Evolutionary conservation across 2,888 invertebrate genomes (phyloP), one percentile per base, ranked within the genome.

Genomic region (Balanococcus diminutus): DNA sequence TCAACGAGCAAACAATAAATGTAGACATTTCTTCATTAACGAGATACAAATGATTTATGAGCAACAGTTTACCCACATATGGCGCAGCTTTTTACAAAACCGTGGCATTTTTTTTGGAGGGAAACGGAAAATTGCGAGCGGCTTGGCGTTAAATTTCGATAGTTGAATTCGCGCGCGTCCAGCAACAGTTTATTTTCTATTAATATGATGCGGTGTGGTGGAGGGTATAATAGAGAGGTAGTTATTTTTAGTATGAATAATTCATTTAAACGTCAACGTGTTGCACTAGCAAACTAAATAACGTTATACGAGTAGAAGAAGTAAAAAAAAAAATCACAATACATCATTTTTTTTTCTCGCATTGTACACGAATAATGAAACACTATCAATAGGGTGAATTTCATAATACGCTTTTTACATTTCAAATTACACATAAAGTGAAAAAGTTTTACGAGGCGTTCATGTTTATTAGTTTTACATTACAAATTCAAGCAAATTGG

Each of bases 11-110:
- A 79, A 79, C 75, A 79, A 79, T 79, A 79, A 36, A 79, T 79
- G 75, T 79, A 79, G 75, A 79, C 75, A 79, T 79, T 79, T 79
- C 75, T 79, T 79, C 75, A 79, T 79, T 79, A 79, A 79, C 75
- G 75, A 79, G 75, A 36, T 36, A 36, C 75, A 9, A 79, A 79
- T 79, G 75, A 79, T 79, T 79, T 79, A 79, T 36, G 75, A 79
- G 75, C 75, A 79, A 79, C 75, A 79, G 75, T 79, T 79, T 79
- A 79, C n/a, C n/a, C n/a, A n/a, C n/a, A n/a, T n/a, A n/a, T n/a
- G n/a, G 25, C 75, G 75, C 19, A 19, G 2, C 28, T 79, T 79
- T 79, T 79, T 36, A 0, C 19, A 36, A 79, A 79, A 6, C 25
- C 19, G 25, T 1, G 32, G 72, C 75, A 56, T 22, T 8, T 56